phyloP scores from a whole-genome alignment of 1,140 invertebrate species.

The Uloborus diversus region DNA sequence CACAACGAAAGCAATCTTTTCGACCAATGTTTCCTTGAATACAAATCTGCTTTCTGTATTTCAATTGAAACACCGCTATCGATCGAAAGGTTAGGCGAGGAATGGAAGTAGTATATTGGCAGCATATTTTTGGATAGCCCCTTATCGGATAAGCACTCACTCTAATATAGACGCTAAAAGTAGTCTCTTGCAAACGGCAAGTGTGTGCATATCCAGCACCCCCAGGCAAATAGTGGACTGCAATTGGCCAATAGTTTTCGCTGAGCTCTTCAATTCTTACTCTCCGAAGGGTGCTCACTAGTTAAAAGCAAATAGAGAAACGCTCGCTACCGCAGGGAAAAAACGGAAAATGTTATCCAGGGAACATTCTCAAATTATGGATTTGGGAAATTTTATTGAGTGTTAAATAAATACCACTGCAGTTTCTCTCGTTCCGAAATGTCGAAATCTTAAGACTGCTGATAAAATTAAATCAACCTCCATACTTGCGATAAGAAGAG shows the following conservation, averaged over 20 bases:
- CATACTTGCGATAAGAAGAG: no score
- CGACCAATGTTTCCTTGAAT: no score
- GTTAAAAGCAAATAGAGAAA: constrained; percentile 48
- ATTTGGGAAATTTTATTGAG: no score
- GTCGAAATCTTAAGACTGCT: no score
- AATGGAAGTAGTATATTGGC: no score
- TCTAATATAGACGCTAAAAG: constrained; percentile 8
- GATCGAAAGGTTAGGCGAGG: no score
- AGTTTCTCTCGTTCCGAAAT: no score
- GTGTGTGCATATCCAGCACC: constrained; percentile 15
- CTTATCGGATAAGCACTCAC: neutral
- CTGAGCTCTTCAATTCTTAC: constrained; percentile 39
- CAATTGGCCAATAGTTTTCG: constrained; percentile 53
- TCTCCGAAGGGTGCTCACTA: constrained; percentile 21
- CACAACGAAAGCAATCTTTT: no score
- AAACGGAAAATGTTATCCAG: constrained; percentile 17
- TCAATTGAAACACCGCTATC: no score
- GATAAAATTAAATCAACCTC: no score
- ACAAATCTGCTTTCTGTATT: no score
- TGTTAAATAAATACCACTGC: no score
- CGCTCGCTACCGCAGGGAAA: constrained; percentile 7
- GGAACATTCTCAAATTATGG: neutral
- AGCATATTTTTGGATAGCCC: neutral
- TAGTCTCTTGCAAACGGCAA: constrained; percentile 1
- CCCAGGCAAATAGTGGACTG: constrained; percentile 45